phyloP scores from a whole-genome alignment of 2,888 invertebrate species.

The Schizotus pectinicornis region DNA sequence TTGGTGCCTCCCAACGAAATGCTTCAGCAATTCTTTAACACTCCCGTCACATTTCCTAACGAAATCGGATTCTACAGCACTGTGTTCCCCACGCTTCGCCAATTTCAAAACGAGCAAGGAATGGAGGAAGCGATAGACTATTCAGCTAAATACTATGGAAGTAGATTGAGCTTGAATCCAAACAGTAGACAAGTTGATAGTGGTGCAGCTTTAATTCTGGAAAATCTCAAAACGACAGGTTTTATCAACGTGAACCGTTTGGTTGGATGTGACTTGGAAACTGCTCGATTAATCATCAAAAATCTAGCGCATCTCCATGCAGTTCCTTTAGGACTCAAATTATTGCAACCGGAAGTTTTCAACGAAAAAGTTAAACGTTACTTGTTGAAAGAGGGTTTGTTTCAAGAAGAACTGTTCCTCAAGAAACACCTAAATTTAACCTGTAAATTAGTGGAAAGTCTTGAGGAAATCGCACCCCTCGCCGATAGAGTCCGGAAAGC shows the following conservation, averaged over 20 bases:
- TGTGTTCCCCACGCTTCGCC: constrained; percentile 17
- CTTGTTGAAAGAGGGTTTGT: background rate
- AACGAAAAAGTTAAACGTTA: constrained; percentile 1
- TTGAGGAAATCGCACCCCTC: background rate
- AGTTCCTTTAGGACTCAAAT: constrained; percentile 12
- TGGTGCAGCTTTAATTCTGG: constrained; percentile 61
- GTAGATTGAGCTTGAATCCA: constrained; percentile 38
- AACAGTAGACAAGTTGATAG: constrained; percentile 55
- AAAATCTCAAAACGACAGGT: constrained; percentile 59
- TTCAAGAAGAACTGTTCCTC: background rate
- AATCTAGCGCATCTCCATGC: constrained; percentile 15
- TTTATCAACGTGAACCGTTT: constrained; percentile 44
- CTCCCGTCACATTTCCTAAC: constrained; percentile 25
- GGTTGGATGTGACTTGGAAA: constrained; percentile 11
- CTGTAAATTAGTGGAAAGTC: background rate
- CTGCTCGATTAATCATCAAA: constrained; percentile 4
- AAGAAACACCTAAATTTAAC: background rate
- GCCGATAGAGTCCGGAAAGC: background rate
- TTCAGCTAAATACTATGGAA: constrained; percentile 34
- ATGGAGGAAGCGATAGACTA: constrained; percentile 22
- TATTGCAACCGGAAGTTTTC: constrained; percentile 6
- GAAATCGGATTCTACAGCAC: constrained; percentile 28
- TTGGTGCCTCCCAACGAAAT: constrained; percentile 25
- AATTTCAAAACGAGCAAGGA: constrained; percentile 21
- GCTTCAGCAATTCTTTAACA: constrained; percentile 22